Conservation (phyloP, 2,113 vertebrate species). For the Mormyrus iriodes region DNA sequence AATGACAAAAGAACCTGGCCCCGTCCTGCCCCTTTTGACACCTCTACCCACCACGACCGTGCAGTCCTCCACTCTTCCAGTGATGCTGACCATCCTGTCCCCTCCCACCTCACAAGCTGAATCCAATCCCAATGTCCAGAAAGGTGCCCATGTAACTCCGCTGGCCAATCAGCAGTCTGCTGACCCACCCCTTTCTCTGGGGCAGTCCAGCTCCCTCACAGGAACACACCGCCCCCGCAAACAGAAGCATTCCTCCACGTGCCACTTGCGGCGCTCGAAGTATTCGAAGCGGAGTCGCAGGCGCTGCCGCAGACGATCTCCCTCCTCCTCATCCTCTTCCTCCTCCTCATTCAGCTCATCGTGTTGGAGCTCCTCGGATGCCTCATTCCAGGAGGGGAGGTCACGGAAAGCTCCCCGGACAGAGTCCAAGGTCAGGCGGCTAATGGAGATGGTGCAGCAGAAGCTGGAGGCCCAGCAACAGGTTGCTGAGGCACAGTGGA, state of each 20-base stretch:
- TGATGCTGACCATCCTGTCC: constrained; percentile 38
- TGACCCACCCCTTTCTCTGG: constrained; percentile 14
- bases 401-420: not conserved
- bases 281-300: constrained; percentile 17
- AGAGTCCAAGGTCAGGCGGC: not conserved
- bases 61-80: constrained; percentile 33
- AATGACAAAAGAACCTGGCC: not conserved
- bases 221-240: constrained; percentile 13
- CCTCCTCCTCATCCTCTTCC: constrained; percentile 23
- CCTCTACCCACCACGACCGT: not conserved
- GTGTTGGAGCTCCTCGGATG: constrained; percentile 33
- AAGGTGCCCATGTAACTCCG: constrained; percentile 17
- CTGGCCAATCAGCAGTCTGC: constrained; percentile 27
- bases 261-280: constrained; percentile 22
- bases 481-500: constrained; percentile 36
- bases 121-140: constrained; percentile 5
- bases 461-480: constrained; percentile 38
- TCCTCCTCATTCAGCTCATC: constrained; percentile 19
- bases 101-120: constrained; percentile 24
- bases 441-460: constrained; percentile 37
- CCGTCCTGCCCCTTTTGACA: not conserved
- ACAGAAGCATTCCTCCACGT: constrained; percentile 10
- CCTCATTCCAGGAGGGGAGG: constrained; percentile 19
- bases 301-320: constrained; percentile 20
- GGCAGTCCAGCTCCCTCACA: constrained; percentile 18